A percentile compares a stretch with the other conserved stretches of the same genome.
phyloP scores from a whole-genome alignment of 2,888 invertebrate genomes.

The Hypomecis punctinalis region DNA sequence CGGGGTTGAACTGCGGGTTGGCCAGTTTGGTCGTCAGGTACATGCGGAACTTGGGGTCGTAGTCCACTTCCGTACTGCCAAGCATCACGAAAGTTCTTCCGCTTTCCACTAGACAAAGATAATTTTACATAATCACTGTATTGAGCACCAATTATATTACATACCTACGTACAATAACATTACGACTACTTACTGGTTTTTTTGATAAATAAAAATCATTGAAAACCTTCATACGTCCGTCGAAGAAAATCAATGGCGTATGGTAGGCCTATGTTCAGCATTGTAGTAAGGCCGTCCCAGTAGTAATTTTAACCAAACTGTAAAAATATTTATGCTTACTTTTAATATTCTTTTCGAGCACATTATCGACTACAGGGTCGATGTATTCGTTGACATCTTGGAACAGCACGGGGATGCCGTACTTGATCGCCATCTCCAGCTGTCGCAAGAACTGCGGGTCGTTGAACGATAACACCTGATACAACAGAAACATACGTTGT shows the following conservation, averaged over 20 bases:
- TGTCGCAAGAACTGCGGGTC: conserved; percentile 94
- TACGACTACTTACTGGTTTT: too few relatives aligned
- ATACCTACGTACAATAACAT: too few relatives aligned
- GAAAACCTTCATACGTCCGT: too few relatives aligned
- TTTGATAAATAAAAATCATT: too few relatives aligned
- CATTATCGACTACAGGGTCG: conserved; percentile 95
- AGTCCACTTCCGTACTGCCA: conserved; percentile 96
- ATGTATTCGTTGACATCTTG: conserved; percentile 97
- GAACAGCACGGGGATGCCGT: conserved; percentile 94
- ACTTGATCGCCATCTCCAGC: conserved; percentile 95
- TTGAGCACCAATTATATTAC: not conserved
- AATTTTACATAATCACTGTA: not conserved
- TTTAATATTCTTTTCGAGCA: conserved; percentile 94
- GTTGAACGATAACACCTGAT: conserved; percentile 89
- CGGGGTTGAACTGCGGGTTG: conserved; percentile 94
- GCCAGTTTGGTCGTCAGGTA: conserved; percentile 96
- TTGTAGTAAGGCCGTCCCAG: too few relatives aligned
- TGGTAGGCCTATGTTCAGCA: too few relatives aligned
- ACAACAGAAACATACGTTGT: not conserved
- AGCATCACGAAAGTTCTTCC: conserved; percentile 94
- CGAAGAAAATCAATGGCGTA: too few relatives aligned
- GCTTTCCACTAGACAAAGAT: conserved; percentile 76
- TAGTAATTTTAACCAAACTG: too few relatives aligned
- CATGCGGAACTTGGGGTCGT: conserved; percentile 93
- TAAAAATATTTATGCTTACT: too few relatives aligned